Conservation (phyloP, 2,113 vertebrate genomes). For the Microcebus tavaratra region DNA sequence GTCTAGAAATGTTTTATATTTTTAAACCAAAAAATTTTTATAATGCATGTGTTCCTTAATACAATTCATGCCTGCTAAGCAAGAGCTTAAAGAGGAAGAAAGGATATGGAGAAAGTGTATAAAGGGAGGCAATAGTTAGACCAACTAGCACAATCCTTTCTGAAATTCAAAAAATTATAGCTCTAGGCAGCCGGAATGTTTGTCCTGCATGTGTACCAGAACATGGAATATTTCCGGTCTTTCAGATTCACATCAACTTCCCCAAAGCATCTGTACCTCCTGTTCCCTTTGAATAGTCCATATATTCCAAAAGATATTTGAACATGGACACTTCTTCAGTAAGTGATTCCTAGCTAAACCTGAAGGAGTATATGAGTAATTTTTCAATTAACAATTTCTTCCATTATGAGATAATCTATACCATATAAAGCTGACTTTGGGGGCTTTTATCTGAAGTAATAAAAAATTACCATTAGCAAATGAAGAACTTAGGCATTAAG, state of each 20-base stretch:
- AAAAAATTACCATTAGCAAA: neutral
- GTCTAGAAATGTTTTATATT: neutral
- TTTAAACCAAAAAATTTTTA: neutral
- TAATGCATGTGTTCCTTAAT: neutral
- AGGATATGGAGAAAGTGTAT: neutral
- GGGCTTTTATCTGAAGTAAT: neutral
- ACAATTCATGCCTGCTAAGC: neutral
- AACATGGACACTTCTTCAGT: neutral
- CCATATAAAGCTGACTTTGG: neutral
- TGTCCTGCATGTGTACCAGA: neutral
- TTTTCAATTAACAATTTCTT: neutral
- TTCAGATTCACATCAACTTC: neutral
- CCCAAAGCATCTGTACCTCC: neutral
- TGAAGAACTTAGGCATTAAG: neutral
- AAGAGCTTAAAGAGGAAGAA: neutral
- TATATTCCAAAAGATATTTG: neutral
- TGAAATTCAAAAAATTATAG: neutral
- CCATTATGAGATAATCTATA: neutral
- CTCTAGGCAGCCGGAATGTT: neutral
- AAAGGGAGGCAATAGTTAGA: neutral
- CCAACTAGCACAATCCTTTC: neutral
- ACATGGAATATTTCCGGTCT: neutral
- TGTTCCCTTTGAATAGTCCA: neutral
- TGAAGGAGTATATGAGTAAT: neutral
- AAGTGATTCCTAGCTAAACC: neutral